Evolutionary conservation across 2,797 vertebrate species (phyloP).

Genomic region (Acipenser oxyrinchus): DNA sequence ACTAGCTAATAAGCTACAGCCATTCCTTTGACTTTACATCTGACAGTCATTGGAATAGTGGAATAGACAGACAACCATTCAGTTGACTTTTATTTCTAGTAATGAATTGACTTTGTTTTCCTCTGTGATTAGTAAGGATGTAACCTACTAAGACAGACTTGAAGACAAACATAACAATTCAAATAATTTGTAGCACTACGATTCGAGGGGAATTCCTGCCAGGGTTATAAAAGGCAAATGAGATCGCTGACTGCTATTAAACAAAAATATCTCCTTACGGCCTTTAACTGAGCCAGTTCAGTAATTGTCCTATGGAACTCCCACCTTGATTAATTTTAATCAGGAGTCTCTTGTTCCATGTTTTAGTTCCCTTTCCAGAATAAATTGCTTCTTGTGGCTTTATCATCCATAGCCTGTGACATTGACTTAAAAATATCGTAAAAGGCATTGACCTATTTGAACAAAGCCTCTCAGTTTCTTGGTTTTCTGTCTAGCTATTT

Average conservation of each 20-base stretch:
- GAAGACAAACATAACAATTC: conserved; percentile 13
- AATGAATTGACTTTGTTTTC: conserved; percentile 1
- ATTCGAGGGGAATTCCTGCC: conserved; percentile 1
- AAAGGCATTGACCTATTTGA: conserved; percentile 1
- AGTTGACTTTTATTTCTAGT: background rate
- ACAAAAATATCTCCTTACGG: conserved; percentile 6
- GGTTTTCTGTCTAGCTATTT: conserved; percentile 15
- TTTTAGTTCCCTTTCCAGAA: background rate
- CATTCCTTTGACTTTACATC: no score
- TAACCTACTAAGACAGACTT: conserved; percentile 14
- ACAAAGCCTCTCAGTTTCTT: background rate
- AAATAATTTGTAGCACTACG: conserved; percentile 3
- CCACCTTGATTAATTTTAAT: background rate
- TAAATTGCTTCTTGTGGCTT: background rate
- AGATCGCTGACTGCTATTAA: background rate
- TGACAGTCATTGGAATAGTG: no score
- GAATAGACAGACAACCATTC: background rate
- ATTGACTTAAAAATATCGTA: background rate
- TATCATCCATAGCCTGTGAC: background rate
- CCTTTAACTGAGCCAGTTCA: background rate
- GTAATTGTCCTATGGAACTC: background rate
- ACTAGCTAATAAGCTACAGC: no score
- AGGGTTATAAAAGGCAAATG: background rate
- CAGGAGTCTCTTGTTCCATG: background rate
- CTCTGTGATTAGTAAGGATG: conserved; percentile 14